Conservation (phyloP, 2,113 vertebrate genomes). For the Gobius niger region DNA sequence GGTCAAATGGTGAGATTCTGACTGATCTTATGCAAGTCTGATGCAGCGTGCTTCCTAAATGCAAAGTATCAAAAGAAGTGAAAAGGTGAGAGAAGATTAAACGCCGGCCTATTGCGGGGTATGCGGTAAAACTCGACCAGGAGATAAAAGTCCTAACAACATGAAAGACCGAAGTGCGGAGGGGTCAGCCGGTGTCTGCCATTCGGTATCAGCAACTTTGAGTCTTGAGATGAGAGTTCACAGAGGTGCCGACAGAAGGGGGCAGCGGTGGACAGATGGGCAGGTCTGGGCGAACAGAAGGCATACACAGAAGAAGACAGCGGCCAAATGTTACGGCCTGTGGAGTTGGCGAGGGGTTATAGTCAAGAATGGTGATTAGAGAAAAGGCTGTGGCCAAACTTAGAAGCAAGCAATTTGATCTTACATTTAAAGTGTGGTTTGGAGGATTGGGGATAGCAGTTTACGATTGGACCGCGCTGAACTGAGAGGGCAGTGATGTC, state of each 20-base stretch:
- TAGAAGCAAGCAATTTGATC: background rate
- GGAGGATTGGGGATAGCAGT: background rate
- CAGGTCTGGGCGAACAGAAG: slow-evolving; percentile 45
- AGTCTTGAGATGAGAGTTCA: slow-evolving; percentile 20
- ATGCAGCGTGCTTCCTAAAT: background rate
- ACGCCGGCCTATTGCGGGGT: background rate
- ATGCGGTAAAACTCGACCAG: background rate
- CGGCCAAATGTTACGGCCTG: slow-evolving; percentile 50
- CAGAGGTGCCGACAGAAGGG: slow-evolving; percentile 15
- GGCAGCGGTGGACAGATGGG: slow-evolving; percentile 53
- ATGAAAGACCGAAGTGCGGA: slow-evolving; percentile 13
- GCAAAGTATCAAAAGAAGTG: background rate
- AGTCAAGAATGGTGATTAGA: slow-evolving; percentile 34
- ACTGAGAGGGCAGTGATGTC: too few species aligned
- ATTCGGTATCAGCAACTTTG: slow-evolving; percentile 20
- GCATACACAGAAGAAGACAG: slow-evolving; percentile 29
- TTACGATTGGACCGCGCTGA: background rate
- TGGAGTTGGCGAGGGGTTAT: slow-evolving; percentile 40
- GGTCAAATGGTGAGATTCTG: background rate
- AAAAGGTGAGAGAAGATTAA: background rate
- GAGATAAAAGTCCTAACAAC: slow-evolving; percentile 4
- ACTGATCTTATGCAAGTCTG: background rate
- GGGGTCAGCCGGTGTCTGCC: slow-evolving; percentile 21
- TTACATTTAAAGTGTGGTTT: background rate
- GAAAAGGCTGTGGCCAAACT: slow-evolving; percentile 17